Evolutionary conservation across 2,888 invertebrate species (phyloP), one percentile per base, ranked within the genome.

Genomic region (Merodon equestris): DNA sequence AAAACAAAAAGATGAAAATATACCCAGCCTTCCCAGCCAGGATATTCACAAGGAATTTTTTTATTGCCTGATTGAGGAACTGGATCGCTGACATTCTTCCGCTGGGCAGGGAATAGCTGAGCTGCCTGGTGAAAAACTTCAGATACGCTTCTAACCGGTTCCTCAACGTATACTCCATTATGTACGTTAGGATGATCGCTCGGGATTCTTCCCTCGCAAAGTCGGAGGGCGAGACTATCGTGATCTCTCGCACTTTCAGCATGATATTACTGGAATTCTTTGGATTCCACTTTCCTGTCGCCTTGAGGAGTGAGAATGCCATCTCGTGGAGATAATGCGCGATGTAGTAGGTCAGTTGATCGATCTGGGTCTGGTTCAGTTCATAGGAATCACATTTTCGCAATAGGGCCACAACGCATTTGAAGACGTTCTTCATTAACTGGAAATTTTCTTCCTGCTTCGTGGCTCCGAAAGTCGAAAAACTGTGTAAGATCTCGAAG

Each of bases 281-380:
- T 90, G 0, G 93, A 91, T 0, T 93, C 91, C 9, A 96, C 90
- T 86, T 94, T 94, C 0, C 96, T 91, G 15, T 94, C 0, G 97
- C 94, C 89, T 95, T 96, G 0, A 98, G 89, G 0, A 98, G 89
- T 0, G 93, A 91, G 86, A 98, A 98, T 0, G 97, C 97, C 40
- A 96, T 91, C 84, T 96, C 96, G 85, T 95, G 92, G 34, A 98
- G 91, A 86, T 98, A 97, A 87, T 96, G 95, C 86, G 98, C 97
- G 0, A 95, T 94, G 84, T 97, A 98, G 0, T 95, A 90, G 10
- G 98, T 89, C 0, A 98, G 89, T 3, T 95, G 92, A 87, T 95
- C 94, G 9, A 97, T 88, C 86, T 98, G 96, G 1, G 95, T 94
- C 0, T 89, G 90, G 60, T 90, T 92, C 14, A 97, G 89, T 13